Evolutionary conservation across 2,797 vertebrate species (phyloP).

Genomic region (Clarias fuscus): DNA sequence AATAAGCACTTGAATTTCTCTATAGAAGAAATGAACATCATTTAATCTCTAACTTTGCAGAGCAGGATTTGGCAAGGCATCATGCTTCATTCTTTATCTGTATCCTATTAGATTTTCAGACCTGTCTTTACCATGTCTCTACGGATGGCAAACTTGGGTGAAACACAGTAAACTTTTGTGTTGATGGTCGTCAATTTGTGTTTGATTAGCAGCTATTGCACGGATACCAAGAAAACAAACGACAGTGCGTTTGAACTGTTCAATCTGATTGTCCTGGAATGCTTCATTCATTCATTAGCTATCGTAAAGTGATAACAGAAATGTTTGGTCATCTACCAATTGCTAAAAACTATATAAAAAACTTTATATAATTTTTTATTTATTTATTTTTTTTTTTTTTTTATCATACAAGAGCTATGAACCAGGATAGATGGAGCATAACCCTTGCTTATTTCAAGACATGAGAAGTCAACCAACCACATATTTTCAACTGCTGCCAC

Average conservation of each 20-base stretch:
- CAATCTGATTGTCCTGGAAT: background rate
- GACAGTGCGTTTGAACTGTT: background rate
- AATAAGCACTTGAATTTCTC: constrained; percentile 37
- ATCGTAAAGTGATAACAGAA: background rate
- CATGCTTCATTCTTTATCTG: background rate
- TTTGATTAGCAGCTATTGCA: background rate
- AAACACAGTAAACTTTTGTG: background rate
- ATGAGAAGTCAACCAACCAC: background rate
- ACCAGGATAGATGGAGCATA: background rate
- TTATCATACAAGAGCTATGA: background rate
- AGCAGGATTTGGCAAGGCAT: constrained; percentile 28
- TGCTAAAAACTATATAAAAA: background rate
- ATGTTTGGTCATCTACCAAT: background rate
- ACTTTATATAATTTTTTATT: background rate
- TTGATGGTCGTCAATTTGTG: background rate
- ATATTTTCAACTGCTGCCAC: background rate
- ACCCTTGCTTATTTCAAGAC: too few species aligned
- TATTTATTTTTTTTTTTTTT: too few species aligned
- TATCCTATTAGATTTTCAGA: background rate
- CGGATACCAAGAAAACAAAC: background rate
- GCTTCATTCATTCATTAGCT: background rate
- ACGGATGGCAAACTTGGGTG: background rate
- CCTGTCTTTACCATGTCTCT: background rate
- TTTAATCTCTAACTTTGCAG: constrained; percentile 48
- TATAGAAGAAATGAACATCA: constrained; percentile 44